Evolutionary conservation across 2,113 vertebrate species (phyloP).

Genomic region (Chelonoidis abingdonii): DNA sequence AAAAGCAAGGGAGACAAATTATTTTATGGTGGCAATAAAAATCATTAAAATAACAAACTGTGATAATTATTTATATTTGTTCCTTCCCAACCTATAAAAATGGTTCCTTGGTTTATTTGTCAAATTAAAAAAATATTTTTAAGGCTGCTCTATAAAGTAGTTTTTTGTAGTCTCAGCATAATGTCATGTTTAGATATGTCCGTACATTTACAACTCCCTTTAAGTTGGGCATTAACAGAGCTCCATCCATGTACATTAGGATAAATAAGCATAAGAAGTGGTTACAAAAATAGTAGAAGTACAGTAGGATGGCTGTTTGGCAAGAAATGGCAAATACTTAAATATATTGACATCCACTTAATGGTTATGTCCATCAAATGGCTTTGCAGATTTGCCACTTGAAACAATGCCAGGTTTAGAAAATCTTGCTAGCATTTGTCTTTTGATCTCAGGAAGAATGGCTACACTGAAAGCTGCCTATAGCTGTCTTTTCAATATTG

Average conservation of each 20-base stretch:
- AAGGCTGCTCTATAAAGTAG: not conserved
- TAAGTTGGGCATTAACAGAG: not conserved
- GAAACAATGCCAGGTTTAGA: not conserved
- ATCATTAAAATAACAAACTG: not conserved
- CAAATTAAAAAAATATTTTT: not conserved
- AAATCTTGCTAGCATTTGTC: not conserved
- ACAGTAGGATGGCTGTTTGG: not conserved
- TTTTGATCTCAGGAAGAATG: not conserved
- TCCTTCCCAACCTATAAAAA: not conserved
- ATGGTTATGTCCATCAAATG: not conserved
- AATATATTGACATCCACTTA: not conserved
- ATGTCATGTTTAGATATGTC: not conserved
- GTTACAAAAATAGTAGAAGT: not conserved
- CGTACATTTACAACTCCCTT: not conserved
- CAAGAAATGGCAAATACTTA: constrained; percentile 10
- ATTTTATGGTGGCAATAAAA: constrained; percentile 24
- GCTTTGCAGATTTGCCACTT: not conserved
- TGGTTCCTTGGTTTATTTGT: constrained; percentile 37
- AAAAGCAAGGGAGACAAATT: not conserved
- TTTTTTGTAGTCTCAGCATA: not conserved
- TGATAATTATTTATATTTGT: not conserved
- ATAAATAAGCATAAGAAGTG: constrained; percentile 1
- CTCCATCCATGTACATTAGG: not conserved
- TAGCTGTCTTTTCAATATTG: not conserved
- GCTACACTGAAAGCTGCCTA: rapidly evolving